phyloP scores from a whole-genome alignment of 1,140 invertebrate species.

The Calephelis virginiensis region DNA sequence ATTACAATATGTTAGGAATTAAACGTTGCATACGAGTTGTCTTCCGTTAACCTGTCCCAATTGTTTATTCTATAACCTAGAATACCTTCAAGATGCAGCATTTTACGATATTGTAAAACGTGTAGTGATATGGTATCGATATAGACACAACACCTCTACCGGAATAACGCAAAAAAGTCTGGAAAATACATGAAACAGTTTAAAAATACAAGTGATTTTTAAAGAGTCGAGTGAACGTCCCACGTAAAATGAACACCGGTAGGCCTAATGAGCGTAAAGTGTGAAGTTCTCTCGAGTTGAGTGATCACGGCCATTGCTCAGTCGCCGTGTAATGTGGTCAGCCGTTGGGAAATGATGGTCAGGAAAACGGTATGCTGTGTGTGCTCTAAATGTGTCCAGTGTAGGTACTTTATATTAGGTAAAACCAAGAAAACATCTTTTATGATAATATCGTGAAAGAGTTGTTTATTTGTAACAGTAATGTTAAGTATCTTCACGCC shows the following conservation, averaged over 20 bases:
- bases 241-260: conserved; percentile 59
- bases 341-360: conserved; percentile 44
- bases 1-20: too few species aligned
- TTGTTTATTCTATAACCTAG: too few species aligned
- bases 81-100: too few species aligned
- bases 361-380: conserved; percentile 34
- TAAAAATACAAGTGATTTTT: conserved; percentile 39
- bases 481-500: too few species aligned
- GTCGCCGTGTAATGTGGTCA: conserved; percentile 50
- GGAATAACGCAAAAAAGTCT: neutral
- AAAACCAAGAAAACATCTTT: neutral
- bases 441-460: too few species aligned
- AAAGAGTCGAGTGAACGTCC: conserved; percentile 46
- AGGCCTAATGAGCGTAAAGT: conserved; percentile 68
- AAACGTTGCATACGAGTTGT: too few species aligned
- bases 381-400: conserved; percentile 27
- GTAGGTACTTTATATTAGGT: neutral
- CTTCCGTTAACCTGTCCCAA: too few species aligned
- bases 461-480: too few species aligned
- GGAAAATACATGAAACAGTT: conserved; percentile 19
- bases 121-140: too few species aligned
- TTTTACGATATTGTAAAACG: too few species aligned
- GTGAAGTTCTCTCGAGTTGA: conserved; percentile 44
- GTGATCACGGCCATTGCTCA: conserved; percentile 40
- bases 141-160: neutral